Evolutionary conservation across 2,888 invertebrate species (phyloP).

Genomic region (Carterocephalus palaemon): DNA sequence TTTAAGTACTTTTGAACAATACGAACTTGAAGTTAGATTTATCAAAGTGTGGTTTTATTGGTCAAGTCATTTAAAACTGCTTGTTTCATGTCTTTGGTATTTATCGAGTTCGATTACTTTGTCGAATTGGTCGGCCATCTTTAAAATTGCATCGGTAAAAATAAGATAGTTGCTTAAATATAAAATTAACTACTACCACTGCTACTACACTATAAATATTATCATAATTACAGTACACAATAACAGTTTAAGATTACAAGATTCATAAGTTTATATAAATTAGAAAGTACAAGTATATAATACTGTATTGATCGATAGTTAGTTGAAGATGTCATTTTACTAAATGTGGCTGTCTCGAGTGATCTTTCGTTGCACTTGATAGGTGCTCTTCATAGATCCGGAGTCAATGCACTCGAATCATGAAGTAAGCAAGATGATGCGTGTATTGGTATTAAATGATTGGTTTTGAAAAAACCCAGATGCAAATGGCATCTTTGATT

Average conservation of each 20-base stretch:
- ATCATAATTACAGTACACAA: no score
- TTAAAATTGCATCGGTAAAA: no score
- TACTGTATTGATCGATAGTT: not conserved
- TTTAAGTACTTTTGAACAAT: slow-evolving; percentile 12
- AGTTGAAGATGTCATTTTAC: not conserved
- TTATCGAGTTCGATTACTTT: not conserved
- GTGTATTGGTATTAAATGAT: slow-evolving; percentile 14
- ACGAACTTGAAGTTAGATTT: slow-evolving; percentile 5
- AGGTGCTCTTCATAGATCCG: slow-evolving; percentile 15
- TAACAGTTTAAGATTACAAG: not conserved
- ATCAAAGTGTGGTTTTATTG: slow-evolving; percentile 8
- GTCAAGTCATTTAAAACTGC: not conserved
- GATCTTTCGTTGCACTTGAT: slow-evolving; percentile 10
- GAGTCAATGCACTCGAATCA: slow-evolving; percentile 16
- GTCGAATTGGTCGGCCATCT: not conserved
- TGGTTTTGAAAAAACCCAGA: slow-evolving; percentile 13
- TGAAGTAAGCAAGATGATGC: not conserved
- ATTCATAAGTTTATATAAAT: not conserved
- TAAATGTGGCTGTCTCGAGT: not conserved
- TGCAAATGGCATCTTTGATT: slow-evolving; percentile 18
- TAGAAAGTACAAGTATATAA: not conserved
- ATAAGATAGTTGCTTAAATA: no score
- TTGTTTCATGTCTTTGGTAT: not conserved
- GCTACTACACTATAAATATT: no score
- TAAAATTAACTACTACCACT: no score